Evolutionary conservation across 2,113 vertebrate genomes (phyloP), one percentile per base, ranked within the genome.

Genomic region (Aythya baeri): DNA sequence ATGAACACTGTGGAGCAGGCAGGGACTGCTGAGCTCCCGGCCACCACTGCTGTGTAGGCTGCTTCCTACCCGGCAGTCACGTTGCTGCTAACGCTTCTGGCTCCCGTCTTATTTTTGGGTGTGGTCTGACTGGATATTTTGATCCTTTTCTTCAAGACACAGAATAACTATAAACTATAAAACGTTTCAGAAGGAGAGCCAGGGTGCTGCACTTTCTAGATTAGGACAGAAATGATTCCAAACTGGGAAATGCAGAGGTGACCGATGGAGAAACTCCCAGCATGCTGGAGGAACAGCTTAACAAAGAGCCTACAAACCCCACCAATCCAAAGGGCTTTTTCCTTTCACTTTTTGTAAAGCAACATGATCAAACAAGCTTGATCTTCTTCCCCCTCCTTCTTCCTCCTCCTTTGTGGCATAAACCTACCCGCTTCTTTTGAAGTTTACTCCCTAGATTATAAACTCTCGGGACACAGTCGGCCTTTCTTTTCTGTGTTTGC

Each of bases 21-120:
- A 3, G 4, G 12, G 14, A 16, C 34, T 11, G 3, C 29, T 2
- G 4, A 52, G 22, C 2, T n/a, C 21, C 1, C 0, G 0, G 26
- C 13, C 68, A 12, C 61, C 4, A 2, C 74, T 13, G 0, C 17
- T 2, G 6, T 0, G 0, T 22, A 66, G 0, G 1, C 0, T 1
- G 6, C 86, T 90, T 83, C 41, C 50, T 49, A 4, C 27, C 41
- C 3, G 1, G n/a, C 1, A 2, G 50, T 57, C 17, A 1, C 0
- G 1, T 41, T 67, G 11, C 1, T 2, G 29, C 2, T 4, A 63
- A 61, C 0, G 0, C 4, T 72, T 87, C 62, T 82, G 31, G 50
- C 49, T 85, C 62, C 44, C 3, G 0, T 79, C 57, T 87, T 32
- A 21, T 67, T 65, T 74, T 49, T 71, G 66, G 29, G 43, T 61